Conservation (phyloP, 2,888 invertebrate species). For the Papilio elwesi region DNA sequence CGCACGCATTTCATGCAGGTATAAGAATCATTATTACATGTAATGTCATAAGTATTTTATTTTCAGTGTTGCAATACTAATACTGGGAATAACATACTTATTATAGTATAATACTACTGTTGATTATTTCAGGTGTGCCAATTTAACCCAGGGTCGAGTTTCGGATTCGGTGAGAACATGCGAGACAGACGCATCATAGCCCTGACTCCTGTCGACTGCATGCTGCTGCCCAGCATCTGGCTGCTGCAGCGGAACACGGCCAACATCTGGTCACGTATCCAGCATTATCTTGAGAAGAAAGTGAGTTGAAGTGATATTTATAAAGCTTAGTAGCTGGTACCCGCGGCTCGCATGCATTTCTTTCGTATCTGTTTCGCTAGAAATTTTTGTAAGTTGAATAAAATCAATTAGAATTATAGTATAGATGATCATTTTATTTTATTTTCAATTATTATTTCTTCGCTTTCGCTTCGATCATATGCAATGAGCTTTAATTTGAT, state of each 20-base stretch:
- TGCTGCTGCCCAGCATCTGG: conserved; percentile 89
- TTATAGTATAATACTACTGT: neutral
- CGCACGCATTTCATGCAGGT: conserved; percentile 77
- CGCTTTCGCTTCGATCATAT: no score
- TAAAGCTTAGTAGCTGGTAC: no score
- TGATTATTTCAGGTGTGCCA: conserved; percentile 79
- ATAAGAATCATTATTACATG: neutral
- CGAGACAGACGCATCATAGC: conserved; percentile 87
- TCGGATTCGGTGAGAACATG: conserved; percentile 89
- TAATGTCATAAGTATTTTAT: neutral
- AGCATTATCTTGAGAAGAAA: conserved; percentile 84
- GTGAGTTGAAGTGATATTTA: conserved; percentile 48
- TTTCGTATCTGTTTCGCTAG: no score
- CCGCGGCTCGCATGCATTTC: no score
- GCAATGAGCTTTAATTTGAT: no score
- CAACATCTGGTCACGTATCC: conserved; percentile 86
- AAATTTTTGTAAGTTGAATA: no score
- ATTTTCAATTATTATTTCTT: no score
- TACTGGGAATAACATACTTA: no score
- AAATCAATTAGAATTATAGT: no score
- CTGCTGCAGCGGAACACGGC: conserved; percentile 86
- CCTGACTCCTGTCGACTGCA: conserved; percentile 85
- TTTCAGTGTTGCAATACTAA: neutral
- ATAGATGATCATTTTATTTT: no score
- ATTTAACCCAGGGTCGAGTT: conserved; percentile 85